Evolutionary conservation across 2,797 vertebrate genomes (phyloP), one percentile per base, ranked within the genome.

Genomic region (Danio jaintianensis): DNA sequence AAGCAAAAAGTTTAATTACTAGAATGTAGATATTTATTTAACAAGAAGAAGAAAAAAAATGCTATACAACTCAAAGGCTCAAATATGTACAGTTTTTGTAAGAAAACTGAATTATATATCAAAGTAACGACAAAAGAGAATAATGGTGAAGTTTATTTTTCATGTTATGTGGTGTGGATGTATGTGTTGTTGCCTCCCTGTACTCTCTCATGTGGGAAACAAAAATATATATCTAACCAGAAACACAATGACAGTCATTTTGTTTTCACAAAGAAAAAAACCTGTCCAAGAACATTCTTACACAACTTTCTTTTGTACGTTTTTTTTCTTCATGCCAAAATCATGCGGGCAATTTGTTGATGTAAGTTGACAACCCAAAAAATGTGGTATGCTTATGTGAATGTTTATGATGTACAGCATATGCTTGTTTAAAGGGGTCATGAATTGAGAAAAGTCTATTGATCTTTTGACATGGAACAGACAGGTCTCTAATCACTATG

Each of bases 301-400:
- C 95, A 96, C 96, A 96, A 96, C 95, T 95, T 97, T 97, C 94
- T 96, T 98, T 97, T 98, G 92, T 97, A 96, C 96, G 97, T 96
- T 96, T 95, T 98, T 29, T 98, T 98, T 94, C 94, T 98, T 98
- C 97, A 98, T 98, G 97, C 98, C 97, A 99, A 99, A 99, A 99
- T 98, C 98, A 99, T 98, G 98, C 96, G 97, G 97, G 97, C 97
- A 99, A 99, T 99, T 98, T 99, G 96, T 98, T 98, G 97, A 99
- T 98, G 98, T 99, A 99, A 99, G 98, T 99, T 97, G 94, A 97
- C 93, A 29, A 29, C 29, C 3, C 29, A 94, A 93, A 93, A 93
- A 90, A 94, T 91, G 79, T 87, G 93, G 88, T 94, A 92, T 95
- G 92, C 91, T 93, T 93, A 91, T 89, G 92, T 90, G 78, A 55